Conservation (phyloP, 1,140 invertebrate species). For the Megathymus violae region DNA sequence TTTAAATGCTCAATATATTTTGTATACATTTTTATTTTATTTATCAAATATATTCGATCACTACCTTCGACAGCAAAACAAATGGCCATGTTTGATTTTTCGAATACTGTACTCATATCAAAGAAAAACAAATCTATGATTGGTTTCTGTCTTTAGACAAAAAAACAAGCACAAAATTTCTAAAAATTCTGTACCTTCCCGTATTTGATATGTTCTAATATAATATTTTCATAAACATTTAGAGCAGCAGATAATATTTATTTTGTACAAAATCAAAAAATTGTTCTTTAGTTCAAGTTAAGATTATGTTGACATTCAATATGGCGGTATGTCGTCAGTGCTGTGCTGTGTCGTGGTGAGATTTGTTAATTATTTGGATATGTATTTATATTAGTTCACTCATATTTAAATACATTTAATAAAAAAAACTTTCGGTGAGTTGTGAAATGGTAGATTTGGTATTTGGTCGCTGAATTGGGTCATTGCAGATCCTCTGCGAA, state of each 20-base stretch:
- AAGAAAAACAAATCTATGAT: constrained; percentile 71
- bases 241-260: constrained; percentile 22
- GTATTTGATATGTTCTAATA: constrained; percentile 41
- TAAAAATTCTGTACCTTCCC: constrained; percentile 51
- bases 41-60: not conserved
- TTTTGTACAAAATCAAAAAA: constrained; percentile 48
- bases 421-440: constrained; percentile 14
- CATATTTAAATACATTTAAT: constrained; percentile 42
- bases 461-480: not conserved
- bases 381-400: constrained; percentile 54
- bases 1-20: not conserved
- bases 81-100: constrained; percentile 37
- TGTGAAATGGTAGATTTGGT: constrained; percentile 6
- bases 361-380: constrained; percentile 71
- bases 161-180: constrained; percentile 68
- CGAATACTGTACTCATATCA: constrained; percentile 45
- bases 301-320: constrained; percentile 86
- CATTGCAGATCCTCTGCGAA: constrained; percentile 30
- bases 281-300: constrained; percentile 67
- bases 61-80: constrained; percentile 1
- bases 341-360: constrained; percentile 95
- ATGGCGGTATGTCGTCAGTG: constrained; percentile 97
- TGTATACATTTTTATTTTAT: not conserved
- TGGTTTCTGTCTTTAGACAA: constrained; percentile 69
- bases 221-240: constrained; percentile 44